These are phyloP conservation scores for Temnopleurus reevesii DNA, from an alignment of 53 echinoderm and acorn worm genomes.

Conservation along the genomic window DNA sequence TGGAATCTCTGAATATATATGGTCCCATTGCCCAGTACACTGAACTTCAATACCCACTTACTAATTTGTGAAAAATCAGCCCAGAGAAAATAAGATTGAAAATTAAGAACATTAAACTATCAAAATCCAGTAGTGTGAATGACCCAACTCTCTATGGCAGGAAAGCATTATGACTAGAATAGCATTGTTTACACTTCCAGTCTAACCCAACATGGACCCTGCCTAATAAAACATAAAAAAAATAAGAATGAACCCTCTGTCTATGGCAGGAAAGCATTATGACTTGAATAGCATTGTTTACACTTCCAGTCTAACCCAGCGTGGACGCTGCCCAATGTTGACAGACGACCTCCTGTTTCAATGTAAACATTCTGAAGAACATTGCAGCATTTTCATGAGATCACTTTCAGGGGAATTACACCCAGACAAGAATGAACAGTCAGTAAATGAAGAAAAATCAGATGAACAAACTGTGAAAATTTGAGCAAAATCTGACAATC, in stretches of 20 bases:
- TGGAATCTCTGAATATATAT: no score
- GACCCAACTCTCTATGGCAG: background rate
- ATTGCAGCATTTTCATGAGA: background rate
- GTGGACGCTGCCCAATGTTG: background rate
- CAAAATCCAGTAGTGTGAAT: background rate
- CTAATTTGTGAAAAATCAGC: background rate
- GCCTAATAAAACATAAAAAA: no score
- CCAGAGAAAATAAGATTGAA: background rate
- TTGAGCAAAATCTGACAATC: no score
- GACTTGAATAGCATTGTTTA: background rate
- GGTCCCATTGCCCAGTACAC: no score
- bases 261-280: background rate
- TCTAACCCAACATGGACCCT: no score
- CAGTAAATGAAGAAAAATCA: no score
- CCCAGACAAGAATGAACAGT: no score
- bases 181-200: background rate
- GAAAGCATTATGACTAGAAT: background rate
- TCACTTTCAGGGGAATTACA: background rate
- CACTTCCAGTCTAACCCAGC: background rate
- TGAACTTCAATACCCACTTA: no score
- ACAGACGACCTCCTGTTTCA: background rate
- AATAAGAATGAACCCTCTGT: background rate
- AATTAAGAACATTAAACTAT: no score
- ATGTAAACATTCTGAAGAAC: background rate
- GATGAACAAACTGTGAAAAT: no score